Evolutionary conservation across 2,113 vertebrate genomes (phyloP).

Genomic region (Hippolais icterina): DNA sequence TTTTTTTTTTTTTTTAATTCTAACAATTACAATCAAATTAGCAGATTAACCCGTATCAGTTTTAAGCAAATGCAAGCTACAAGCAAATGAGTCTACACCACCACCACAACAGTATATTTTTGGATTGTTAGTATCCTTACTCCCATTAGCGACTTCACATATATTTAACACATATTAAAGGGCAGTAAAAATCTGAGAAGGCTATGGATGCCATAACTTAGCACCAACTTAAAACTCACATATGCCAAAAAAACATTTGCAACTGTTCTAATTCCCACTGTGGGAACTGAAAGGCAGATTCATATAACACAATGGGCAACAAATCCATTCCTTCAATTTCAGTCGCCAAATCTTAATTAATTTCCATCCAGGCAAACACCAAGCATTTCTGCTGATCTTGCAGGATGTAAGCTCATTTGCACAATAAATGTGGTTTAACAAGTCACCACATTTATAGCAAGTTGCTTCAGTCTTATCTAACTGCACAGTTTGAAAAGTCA

Average conservation of each 20-base stretch:
- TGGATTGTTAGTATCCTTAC: not conserved
- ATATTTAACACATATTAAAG: not conserved
- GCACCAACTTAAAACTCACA: not conserved
- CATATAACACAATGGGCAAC: constrained; percentile 7
- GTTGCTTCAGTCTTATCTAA: constrained; percentile 47
- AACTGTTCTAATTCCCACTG: not conserved
- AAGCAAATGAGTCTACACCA: not conserved
- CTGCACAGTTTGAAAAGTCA: constrained; percentile 51
- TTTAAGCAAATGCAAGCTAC: constrained; percentile 5
- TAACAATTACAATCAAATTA: constrained; percentile 46
- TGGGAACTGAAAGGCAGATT: constrained; percentile 23
- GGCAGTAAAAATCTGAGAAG: not conserved
- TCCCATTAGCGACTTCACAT: not conserved
- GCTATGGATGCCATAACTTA: not conserved
- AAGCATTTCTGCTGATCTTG: constrained; percentile 1
- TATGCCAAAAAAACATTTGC: not conserved
- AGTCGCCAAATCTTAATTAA: constrained; percentile 59
- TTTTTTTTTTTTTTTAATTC: not conserved
- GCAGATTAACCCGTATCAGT: not conserved
- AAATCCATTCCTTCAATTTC: constrained; percentile 49
- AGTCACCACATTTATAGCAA: constrained; percentile 61
- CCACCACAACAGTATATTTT: not conserved
- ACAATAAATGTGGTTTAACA: constrained; percentile 60
- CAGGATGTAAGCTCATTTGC: constrained; percentile 46
- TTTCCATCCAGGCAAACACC: constrained; percentile 47